Evolutionary conservation across 1,140 invertebrate genomes (phyloP).

Genomic region (Formica exsecta): DNA sequence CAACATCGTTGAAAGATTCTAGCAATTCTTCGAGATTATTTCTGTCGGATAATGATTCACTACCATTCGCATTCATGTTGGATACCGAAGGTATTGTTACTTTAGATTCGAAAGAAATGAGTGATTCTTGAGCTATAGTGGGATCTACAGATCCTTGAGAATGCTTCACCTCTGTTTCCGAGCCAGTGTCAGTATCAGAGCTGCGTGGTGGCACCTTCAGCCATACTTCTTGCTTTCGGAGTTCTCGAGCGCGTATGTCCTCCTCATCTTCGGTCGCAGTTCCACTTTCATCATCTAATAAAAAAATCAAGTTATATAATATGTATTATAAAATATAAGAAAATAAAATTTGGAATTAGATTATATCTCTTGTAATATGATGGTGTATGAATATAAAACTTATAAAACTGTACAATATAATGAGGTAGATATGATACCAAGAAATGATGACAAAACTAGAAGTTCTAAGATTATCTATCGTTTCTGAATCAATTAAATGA

Average conservation of each 20-base stretch:
- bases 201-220: constrained; percentile 88
- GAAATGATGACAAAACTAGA: not conserved
- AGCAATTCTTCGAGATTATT: constrained; percentile 17
- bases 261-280: constrained; percentile 92
- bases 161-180: constrained; percentile 91
- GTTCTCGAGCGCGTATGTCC: constrained; percentile 89
- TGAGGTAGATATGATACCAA: not conserved
- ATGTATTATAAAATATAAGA: not conserved
- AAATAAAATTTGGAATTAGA: too few relatives aligned
- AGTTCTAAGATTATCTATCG: not conserved
- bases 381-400: not conserved
- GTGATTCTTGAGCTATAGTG: constrained; percentile 62
- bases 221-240: constrained; percentile 90
- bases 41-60: constrained; percentile 22
- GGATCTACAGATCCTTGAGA: constrained; percentile 75
- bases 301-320: constrained; percentile 32
- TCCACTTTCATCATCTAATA: constrained; percentile 89
- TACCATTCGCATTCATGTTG: constrained; percentile 33
- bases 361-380: too few relatives aligned
- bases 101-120: constrained; percentile 52
- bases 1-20: not conserved
- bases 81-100: constrained; percentile 32
- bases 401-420: not conserved
- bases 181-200: constrained; percentile 90
- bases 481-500: constrained; percentile 34